phyloP scores from a whole-genome alignment of 2,888 invertebrate genomes.

The Drosophila macrospina region DNA sequence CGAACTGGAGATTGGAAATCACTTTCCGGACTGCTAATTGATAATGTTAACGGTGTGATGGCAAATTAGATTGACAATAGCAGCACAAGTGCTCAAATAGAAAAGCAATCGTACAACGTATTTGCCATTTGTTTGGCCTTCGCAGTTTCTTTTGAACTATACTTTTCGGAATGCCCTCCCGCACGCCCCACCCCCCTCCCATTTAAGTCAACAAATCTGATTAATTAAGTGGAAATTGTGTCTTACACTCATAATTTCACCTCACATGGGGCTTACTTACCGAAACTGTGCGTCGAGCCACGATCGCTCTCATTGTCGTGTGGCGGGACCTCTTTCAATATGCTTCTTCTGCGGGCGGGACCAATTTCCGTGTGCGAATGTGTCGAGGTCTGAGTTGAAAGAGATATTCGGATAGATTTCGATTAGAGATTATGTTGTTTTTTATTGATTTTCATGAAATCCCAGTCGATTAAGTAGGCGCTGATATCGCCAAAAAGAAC shows the following conservation, averaged over 20 bases:
- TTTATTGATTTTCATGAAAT: conserved; percentile 32
- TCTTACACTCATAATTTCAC: too few relatives aligned
- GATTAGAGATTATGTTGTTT: neutral
- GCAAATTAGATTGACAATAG: conserved; percentile 67
- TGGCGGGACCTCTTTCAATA: conserved; percentile 87
- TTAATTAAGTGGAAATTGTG: conserved; percentile 17
- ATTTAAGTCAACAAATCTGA: conserved; percentile 24
- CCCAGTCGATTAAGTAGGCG: conserved; percentile 46
- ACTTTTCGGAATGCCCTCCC: conserved; percentile 11
- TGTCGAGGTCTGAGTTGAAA: conserved; percentile 86
- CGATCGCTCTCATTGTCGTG: conserved; percentile 85
- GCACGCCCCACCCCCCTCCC: too few relatives aligned
- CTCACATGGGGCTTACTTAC: conserved; percentile 67
- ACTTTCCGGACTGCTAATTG: conserved; percentile 71
- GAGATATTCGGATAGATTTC: neutral
- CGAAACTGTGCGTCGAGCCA: conserved; percentile 83
- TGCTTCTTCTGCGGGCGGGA: conserved; percentile 90
- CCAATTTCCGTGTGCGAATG: conserved; percentile 88
- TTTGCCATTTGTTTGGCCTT: conserved; percentile 46
- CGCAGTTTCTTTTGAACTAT: conserved; percentile 40
- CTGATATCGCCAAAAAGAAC: conserved; percentile 24
- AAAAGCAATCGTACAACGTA: conserved; percentile 29
- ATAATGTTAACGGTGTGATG: conserved; percentile 69
- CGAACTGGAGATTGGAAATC: conserved; percentile 45
- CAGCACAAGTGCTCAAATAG: conserved; percentile 53